Conservation (phyloP, 2,888 invertebrate species). For the Tillus elongatus region DNA sequence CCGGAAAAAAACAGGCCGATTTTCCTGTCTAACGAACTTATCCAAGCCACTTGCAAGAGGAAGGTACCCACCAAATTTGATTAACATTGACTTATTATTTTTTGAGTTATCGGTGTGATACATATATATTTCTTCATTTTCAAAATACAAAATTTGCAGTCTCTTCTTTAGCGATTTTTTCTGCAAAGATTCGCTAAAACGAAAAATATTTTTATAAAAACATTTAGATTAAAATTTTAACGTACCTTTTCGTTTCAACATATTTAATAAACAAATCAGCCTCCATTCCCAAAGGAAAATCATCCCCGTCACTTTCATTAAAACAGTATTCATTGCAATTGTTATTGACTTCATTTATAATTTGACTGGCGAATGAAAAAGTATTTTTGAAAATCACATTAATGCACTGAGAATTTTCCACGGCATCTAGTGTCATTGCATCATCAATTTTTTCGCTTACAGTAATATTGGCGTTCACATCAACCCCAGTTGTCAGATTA, state of each 20-base stretch:
- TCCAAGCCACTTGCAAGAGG: too few relatives aligned
- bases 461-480: conserved; percentile 23
- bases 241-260: conserved; percentile 23
- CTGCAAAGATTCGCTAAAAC: too few relatives aligned
- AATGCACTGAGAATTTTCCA: conserved; percentile 33
- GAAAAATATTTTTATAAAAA: too few relatives aligned
- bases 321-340: conserved; percentile 28
- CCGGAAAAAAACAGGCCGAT: too few relatives aligned
- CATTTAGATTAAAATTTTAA: too few relatives aligned
- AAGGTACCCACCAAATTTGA: too few relatives aligned
- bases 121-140: too few relatives aligned
- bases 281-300: conserved; percentile 40
- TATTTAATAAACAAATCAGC: conserved; percentile 34
- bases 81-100: too few relatives aligned
- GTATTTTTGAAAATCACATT: conserved; percentile 38
- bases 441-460: conserved; percentile 36
- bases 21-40: too few relatives aligned
- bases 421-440: conserved; percentile 31
- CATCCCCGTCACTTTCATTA: conserved; percentile 29
- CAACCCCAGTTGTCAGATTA: conserved; percentile 12
- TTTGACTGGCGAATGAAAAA: conserved; percentile 35
- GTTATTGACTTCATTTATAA: conserved; percentile 35
- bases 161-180: too few relatives aligned
- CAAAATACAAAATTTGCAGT: too few relatives aligned
- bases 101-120: too few relatives aligned